Conservation (phyloP, 2,888 invertebrate species). For the Tenodera sinensis region DNA sequence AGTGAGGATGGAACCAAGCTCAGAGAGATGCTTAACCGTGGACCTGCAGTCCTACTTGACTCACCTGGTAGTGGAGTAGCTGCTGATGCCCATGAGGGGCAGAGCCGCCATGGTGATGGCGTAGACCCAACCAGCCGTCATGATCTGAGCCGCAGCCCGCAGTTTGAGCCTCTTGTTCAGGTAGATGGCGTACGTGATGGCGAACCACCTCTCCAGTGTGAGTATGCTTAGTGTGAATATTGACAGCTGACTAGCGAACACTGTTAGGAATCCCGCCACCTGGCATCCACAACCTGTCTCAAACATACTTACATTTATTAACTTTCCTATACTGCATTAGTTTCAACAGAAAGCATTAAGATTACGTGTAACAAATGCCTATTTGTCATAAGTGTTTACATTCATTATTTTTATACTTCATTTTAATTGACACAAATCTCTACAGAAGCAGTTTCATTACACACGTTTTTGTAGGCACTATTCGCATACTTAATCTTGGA, state of each 20-base stretch:
- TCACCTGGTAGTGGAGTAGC: slow-evolving; percentile 80
- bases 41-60: too few relatives aligned
- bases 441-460: too few relatives aligned
- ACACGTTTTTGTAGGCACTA: too few relatives aligned
- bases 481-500: too few relatives aligned
- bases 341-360: too few relatives aligned
- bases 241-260: slow-evolving; percentile 82
- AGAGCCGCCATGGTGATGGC: slow-evolving; percentile 72
- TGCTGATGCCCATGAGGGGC: slow-evolving; percentile 79
- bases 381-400: too few relatives aligned
- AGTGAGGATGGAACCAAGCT: too few relatives aligned
- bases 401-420: too few relatives aligned
- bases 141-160: slow-evolving; percentile 67
- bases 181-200: slow-evolving; percentile 79
- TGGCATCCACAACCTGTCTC: slow-evolving; percentile 69
- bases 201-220: slow-evolving; percentile 80
- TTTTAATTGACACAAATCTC: too few relatives aligned
- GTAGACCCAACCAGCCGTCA: slow-evolving; percentile 76
- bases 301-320: not conserved
- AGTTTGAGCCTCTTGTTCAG: slow-evolving; percentile 75
- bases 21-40: too few relatives aligned
- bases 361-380: too few relatives aligned
- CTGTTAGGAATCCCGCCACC: slow-evolving; percentile 82
- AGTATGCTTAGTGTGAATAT: slow-evolving; percentile 83
- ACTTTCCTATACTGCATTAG: too few relatives aligned